A percentile compares a stretch with the other conserved stretches of the same genome.
Evolutionary conservation across 2,888 invertebrate genomes (phyloP).

Genomic region (Trachelus tabidus): DNA sequence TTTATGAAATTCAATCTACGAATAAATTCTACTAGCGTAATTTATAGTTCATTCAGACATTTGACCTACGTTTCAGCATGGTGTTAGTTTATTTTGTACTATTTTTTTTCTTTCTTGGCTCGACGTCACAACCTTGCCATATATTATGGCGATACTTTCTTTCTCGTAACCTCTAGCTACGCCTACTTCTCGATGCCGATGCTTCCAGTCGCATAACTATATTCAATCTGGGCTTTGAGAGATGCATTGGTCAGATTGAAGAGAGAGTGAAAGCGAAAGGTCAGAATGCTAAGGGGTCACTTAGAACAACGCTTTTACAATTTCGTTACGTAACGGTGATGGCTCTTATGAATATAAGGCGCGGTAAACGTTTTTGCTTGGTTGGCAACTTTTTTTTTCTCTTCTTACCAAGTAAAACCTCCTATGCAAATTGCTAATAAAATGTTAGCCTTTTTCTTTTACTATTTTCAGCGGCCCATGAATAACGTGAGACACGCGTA

Average conservation of each 20-base stretch:
- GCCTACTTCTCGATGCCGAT: neutral
- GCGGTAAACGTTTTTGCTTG: neutral
- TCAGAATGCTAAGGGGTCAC: conserved; percentile 57
- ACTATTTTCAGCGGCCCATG: neutral
- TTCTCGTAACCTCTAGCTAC: neutral
- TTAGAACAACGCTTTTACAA: conserved; percentile 55
- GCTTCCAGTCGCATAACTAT: neutral
- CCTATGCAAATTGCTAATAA: neutral
- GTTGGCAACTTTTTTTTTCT: neutral
- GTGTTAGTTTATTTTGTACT: neutral
- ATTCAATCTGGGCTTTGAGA: conserved; percentile 1
- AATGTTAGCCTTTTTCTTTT: neutral
- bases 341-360: neutral
- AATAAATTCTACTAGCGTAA: neutral
- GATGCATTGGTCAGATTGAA: conserved; percentile 35
- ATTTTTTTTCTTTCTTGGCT: neutral
- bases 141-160: neutral
- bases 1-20: neutral
- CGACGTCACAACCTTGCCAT: neutral
- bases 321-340: conserved; percentile 43
- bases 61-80: neutral
- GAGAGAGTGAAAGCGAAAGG: conserved; percentile 65
- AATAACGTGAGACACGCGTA: neutral
- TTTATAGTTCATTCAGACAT: neutral
- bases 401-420: neutral